Base-by-base conservation (phyloP, 1,140 invertebrate species). In the Lucilia cuprina region DNA sequence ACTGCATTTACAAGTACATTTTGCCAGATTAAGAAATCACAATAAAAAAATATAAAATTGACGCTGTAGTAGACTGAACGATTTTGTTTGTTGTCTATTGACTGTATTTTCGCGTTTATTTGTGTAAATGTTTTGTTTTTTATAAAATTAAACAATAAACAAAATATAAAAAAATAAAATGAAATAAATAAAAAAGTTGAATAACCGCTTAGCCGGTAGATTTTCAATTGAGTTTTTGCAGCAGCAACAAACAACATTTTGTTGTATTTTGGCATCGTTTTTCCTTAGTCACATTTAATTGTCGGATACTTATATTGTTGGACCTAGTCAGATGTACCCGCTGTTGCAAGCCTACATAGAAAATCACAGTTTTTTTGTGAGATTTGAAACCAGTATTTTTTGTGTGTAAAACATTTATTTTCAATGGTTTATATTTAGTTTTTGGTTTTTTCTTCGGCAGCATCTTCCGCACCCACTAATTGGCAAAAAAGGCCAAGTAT, bases 131-230 rank as follows among this genome's bases (percentile, higher is more conserved):
- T 30, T 1, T 30, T 30, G 1, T 41, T 8, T 41, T 41, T 41
- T 41, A 41, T 41, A 41, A 47, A 78, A 47, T 60, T 60, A n/a
- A 60, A 60, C 55, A 60, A 60, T 60, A 60, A 70, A 70, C 7
- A 80, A 49, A 80, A 77, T 77, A 19, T 14, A 41, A 34, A 41
- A 78, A n/a, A 47, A 78, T n/a, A 78, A 14, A 80, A 78, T n/a
- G 13, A 49, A 50, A 70, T 21, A 70, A 80, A 9, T n/a, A 80
- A 80, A 77, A 78, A 82, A 87, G 87, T 87, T 87, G 86, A 87
- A 87, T 84, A 87, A 87, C 87, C 86, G 85, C 84, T 84, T 74
- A 77, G 83, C 82, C 55, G 83, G 75, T 83, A 47, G 10, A 47
- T 49, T 49, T 50, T 21, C 7, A 49, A 30, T 80, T 80, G 77